Evolutionary conservation across 2,888 invertebrate species (phyloP).

Genomic region (Ornithoptera alexandrae): DNA sequence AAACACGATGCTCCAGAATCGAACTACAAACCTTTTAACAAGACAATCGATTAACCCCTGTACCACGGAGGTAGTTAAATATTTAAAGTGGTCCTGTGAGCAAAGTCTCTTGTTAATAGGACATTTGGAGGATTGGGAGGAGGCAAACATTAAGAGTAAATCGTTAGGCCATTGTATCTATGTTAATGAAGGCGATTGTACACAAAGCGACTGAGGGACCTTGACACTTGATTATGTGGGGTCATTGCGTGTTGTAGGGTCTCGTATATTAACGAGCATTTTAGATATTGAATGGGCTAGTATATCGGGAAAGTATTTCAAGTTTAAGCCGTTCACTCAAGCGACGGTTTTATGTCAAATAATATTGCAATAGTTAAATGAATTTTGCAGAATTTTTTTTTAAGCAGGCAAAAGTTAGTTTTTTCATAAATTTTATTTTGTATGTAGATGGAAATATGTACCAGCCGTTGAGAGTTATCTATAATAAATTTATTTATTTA

Average conservation of each 20-base stretch:
- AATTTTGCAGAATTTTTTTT: neutral
- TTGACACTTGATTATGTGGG: slow-evolving; percentile 14
- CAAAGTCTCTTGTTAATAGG: too few species aligned
- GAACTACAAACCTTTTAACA: neutral
- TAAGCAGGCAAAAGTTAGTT: neutral
- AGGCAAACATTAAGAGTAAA: neutral
- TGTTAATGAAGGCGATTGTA: slow-evolving; percentile 1
- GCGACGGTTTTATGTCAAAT: neutral
- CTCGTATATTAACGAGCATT: slow-evolving; percentile 22
- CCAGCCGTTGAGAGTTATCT: too few species aligned
- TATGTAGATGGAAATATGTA: too few species aligned
- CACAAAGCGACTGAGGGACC: slow-evolving; percentile 1
- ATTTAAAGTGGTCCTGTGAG: too few species aligned
- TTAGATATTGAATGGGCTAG: slow-evolving; percentile 11
- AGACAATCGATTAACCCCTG: neutral
- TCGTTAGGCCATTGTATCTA: neutral
- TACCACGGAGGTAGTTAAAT: neutral
- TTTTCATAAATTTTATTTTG: neutral
- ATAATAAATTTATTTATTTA: too few species aligned
- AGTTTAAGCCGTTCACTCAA: slow-evolving; percentile 10
- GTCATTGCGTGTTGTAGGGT: slow-evolving; percentile 15
- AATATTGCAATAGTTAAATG: neutral
- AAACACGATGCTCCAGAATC: neutral
- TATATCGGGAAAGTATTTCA: slow-evolving; percentile 5
- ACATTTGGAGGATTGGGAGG: too few species aligned